These are phyloP conservation scores for Pristionchus maxplancki DNA, from an alignment of 2,888 invertebrate genomes.

Conservation along the genomic window DNA sequence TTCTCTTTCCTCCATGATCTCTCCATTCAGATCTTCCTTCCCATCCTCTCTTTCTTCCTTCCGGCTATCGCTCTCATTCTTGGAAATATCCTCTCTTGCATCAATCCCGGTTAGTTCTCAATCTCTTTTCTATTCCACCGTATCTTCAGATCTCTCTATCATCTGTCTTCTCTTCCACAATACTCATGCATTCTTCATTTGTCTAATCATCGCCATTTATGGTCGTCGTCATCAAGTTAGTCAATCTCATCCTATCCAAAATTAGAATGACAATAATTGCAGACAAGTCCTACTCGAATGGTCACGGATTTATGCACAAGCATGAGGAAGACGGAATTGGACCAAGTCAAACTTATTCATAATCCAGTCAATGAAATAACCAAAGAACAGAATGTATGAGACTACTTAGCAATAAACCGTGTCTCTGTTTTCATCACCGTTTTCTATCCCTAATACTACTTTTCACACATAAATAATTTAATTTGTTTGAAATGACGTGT, in stretches of 20 bases:
- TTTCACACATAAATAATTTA: too few species aligned
- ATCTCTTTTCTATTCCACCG: background rate
- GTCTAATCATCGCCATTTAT: background rate
- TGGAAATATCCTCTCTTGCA: background rate
- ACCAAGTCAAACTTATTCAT: background rate
- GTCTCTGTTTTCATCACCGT: too few species aligned
- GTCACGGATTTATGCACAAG: background rate
- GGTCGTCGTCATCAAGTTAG: background rate
- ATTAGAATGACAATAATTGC: background rate
- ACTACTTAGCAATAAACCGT: background rate
- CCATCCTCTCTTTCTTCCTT: background rate
- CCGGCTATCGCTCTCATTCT: background rate
- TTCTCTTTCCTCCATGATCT: background rate
- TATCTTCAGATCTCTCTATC: background rate
- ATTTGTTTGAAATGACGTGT: too few species aligned
- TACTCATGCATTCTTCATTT: conserved; percentile 5
- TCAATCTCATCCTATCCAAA: background rate
- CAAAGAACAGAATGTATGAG: conserved; percentile 10
- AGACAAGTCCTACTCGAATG: conserved; percentile 38
- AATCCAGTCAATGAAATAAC: background rate
- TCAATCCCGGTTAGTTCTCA: background rate
- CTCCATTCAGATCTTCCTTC: background rate
- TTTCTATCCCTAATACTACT: too few species aligned
- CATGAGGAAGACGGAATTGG: background rate
- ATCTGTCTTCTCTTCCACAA: conserved; percentile 38